Evolutionary conservation across 1,140 invertebrate genomes (phyloP).

Genomic region (Trichonephila inaurata): DNA sequence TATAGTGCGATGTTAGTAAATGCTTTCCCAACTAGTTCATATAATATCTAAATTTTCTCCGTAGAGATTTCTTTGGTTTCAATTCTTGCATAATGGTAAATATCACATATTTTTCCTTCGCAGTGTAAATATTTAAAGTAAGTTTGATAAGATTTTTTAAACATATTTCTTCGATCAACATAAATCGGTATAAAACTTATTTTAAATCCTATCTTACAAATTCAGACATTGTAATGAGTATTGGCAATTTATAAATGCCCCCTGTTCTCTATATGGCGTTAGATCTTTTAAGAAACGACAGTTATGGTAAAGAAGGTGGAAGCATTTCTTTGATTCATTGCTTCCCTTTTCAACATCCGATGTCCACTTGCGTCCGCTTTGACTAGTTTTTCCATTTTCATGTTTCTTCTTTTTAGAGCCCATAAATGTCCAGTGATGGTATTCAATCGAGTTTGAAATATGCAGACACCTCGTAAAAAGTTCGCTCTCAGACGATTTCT

Average conservation of each 20-base stretch:
- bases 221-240: not conserved
- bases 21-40: too few relatives aligned
- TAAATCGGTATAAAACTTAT: too few relatives aligned
- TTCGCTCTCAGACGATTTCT: conserved; percentile 18
- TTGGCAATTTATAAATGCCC: not conserved
- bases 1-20: too few relatives aligned
- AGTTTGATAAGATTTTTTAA: too few relatives aligned
- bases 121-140: too few relatives aligned
- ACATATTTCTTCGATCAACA: too few relatives aligned
- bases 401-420: not conserved
- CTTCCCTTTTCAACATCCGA: conserved; percentile 41
- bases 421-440: conserved; percentile 71
- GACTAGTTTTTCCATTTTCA: conserved; percentile 32
- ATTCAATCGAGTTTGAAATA: conserved; percentile 75
- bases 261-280: not conserved
- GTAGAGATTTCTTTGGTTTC: too few relatives aligned
- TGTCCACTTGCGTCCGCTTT: conserved; percentile 62
- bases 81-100: too few relatives aligned
- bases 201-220: too few relatives aligned
- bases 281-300: conserved; percentile 11
- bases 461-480: conserved; percentile 73
- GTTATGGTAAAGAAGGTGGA: conserved; percentile 43
- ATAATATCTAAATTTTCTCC: too few relatives aligned
- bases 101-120: too few relatives aligned
- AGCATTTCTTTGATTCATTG: conserved; percentile 71